Percentiles rank a stretch among this genome's conserved stretches.
Conservation (phyloP, 2,113 vertebrate species). For the Poecilia latipinna region DNA sequence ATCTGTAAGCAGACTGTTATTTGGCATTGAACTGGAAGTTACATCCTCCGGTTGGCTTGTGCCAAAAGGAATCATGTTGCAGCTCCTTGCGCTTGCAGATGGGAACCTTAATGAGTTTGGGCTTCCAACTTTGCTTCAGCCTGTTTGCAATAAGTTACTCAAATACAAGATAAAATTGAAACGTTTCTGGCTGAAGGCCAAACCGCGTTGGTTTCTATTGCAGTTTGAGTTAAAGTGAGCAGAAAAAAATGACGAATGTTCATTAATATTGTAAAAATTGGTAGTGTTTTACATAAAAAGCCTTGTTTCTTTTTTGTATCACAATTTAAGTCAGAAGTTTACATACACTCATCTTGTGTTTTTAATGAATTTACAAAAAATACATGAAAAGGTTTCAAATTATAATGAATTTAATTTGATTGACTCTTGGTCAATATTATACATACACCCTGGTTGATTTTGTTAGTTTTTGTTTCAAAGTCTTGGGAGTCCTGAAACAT, state of each 20-base stretch:
- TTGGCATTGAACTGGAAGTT: conserved; percentile 28
- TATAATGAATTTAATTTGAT: neutral
- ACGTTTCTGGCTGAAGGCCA: conserved; percentile 13
- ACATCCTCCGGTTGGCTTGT: conserved; percentile 32
- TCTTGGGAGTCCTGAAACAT: no score
- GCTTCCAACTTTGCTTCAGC: conserved; percentile 11
- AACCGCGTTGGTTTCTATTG: neutral
- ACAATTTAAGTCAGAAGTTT: neutral
- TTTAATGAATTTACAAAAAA: neutral
- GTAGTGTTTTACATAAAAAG: neutral
- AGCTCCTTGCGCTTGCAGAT: conserved; percentile 16
- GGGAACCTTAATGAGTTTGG: conserved; percentile 1
- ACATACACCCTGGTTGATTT: neutral
- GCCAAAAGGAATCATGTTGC: conserved; percentile 47
- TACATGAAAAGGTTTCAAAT: neutral
- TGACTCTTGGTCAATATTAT: neutral
- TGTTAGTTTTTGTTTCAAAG: no score
- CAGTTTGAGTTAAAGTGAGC: no score
- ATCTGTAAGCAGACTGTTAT: conserved; percentile 22
- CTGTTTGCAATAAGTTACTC: conserved; percentile 34
- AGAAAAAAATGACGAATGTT: neutral
- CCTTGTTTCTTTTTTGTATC: neutral
- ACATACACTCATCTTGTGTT: neutral
- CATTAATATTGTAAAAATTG: neutral
- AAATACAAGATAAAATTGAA: conserved; percentile 3